Percentiles rank a stretch among this genome's conserved stretches.
Evolutionary conservation across 2,888 invertebrate species (phyloP).

Genomic region (Caenorhabditis sulstoni): DNA sequence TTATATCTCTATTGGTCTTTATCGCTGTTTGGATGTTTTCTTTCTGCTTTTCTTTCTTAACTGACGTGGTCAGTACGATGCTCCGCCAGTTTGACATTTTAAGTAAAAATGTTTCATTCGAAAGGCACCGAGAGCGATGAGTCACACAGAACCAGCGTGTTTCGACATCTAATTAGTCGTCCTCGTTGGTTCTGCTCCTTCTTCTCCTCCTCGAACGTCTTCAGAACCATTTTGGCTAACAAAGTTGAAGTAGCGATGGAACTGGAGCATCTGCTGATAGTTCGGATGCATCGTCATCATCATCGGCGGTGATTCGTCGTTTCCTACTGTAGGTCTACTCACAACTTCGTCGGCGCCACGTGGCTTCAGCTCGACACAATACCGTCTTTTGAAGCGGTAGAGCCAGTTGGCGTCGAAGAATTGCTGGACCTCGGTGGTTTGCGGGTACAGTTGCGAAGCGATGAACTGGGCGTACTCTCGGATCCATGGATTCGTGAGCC

Average conservation of each 20-base stretch:
- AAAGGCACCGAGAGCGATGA: too few relatives aligned
- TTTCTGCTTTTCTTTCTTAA: neutral
- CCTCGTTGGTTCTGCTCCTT: too few relatives aligned
- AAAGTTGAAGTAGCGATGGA: constrained; percentile 12
- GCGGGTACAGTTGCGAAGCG: constrained; percentile 27
- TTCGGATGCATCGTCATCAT: neutral
- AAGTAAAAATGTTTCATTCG: too few relatives aligned
- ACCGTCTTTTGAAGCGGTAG: constrained; percentile 45
- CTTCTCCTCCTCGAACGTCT: neutral
- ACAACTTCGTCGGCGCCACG: constrained; percentile 7
- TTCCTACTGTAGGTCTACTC: neutral
- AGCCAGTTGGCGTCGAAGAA: constrained; percentile 55
- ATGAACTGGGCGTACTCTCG: constrained; percentile 38
- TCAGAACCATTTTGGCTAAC: constrained; percentile 2
- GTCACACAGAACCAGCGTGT: too few relatives aligned
- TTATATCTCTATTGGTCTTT: too few relatives aligned
- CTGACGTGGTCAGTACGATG: too few relatives aligned
- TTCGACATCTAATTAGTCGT: neutral
- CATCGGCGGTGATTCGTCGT: neutral
- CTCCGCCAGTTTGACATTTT: neutral
- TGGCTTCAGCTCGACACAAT: constrained; percentile 53
- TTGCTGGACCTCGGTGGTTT: neutral
- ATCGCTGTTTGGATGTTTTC: constrained; percentile 1
- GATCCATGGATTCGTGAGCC: constrained; percentile 61
- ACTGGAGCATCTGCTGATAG: constrained; percentile 9